Conservation (phyloP, 2,113 vertebrate genomes). For the Microtus ochrogaster region DNA sequence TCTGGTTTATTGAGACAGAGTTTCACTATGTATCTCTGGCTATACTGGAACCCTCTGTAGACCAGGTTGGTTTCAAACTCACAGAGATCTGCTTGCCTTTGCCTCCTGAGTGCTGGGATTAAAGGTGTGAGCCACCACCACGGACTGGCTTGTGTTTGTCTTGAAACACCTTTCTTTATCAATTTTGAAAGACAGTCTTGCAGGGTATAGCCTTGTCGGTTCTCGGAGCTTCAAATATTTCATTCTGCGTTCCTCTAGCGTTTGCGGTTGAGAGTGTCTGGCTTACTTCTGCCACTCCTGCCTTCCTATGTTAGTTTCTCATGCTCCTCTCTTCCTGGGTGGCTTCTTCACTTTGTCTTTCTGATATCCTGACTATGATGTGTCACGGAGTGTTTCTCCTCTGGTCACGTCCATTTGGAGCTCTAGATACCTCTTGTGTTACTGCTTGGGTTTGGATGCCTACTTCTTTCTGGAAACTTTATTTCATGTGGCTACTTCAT, state of each 20-base stretch:
- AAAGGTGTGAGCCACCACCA: too few relatives aligned
- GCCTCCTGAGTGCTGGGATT: too few relatives aligned
- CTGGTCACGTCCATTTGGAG: neutral
- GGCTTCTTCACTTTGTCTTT: neutral
- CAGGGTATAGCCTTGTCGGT: neutral
- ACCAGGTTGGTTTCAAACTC: too few relatives aligned
- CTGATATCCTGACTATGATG: neutral
- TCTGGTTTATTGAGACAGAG: too few relatives aligned
- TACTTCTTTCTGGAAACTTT: neutral
- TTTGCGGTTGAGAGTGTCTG: neutral
- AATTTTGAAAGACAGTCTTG: neutral
- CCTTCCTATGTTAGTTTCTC: neutral
- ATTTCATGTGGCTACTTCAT: neutral
- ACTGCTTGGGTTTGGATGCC: neutral
- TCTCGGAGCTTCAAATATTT: neutral
- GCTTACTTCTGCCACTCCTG: neutral
- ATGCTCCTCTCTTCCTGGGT: neutral
- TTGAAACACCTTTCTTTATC: neutral
- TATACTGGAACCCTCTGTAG: too few relatives aligned
- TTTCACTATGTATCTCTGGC: too few relatives aligned
- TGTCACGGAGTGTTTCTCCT: neutral
- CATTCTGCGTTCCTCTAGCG: neutral
- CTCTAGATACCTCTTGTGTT: neutral
- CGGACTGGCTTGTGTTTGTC: too few relatives aligned
- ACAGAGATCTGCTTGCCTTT: too few relatives aligned